These are phyloP conservation scores for Ypsolopha sequella DNA, from an alignment of 2,888 invertebrate species.

Conservation along the genomic window DNA sequence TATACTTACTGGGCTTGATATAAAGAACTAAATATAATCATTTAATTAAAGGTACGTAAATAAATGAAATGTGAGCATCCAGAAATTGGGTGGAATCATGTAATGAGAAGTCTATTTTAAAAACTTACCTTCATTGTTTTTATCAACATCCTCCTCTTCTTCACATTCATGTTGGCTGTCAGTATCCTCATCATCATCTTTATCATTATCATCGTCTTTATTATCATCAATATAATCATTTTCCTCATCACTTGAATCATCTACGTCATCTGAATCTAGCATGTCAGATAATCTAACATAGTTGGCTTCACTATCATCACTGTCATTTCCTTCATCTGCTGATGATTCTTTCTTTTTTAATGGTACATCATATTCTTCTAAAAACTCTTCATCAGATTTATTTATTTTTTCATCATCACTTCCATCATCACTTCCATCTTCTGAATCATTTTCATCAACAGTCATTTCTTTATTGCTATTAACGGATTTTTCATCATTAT, in stretches of 20 bases:
- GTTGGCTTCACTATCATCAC: conserved; percentile 47
- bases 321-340: conserved; percentile 40
- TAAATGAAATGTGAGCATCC: too few relatives aligned
- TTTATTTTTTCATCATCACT: conserved; percentile 8
- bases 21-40: too few relatives aligned
- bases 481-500: conserved; percentile 8
- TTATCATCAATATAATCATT: conserved; percentile 11
- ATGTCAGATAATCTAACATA: conserved; percentile 51
- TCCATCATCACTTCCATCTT: conserved; percentile 1
- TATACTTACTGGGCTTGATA: too few relatives aligned
- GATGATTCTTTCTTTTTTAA: conserved; percentile 33
- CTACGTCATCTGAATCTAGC: conserved; percentile 45
- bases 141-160: conserved; percentile 21
- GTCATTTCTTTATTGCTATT: neutral
- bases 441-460: neutral
- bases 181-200: conserved; percentile 12
- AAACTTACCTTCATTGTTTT: neutral
- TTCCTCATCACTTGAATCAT: conserved; percentile 28
- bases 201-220: conserved; percentile 14
- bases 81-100: too few relatives aligned
- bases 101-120: neutral
- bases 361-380: conserved; percentile 51
- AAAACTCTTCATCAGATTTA: conserved; percentile 22
- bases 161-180: conserved; percentile 19
- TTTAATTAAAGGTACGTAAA: too few relatives aligned